phyloP scores from a whole-genome alignment of 2,797 vertebrate genomes.

The Scolopax rusticola region DNA sequence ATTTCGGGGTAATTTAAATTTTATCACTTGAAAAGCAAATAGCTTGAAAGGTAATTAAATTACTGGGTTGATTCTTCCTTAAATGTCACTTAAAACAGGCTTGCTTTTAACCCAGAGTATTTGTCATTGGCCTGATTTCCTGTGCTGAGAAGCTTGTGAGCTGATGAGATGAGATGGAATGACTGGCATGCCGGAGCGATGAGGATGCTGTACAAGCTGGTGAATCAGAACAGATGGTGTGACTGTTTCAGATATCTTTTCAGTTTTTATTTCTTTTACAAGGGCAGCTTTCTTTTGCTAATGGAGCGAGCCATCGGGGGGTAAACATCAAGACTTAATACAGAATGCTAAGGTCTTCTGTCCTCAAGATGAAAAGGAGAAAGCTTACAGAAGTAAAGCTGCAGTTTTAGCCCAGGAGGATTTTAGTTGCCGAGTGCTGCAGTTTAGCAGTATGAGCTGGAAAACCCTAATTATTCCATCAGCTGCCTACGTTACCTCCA shows the following conservation, averaged over 20 bases:
- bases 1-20: background rate
- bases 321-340: conserved; percentile 26
- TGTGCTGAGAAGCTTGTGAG: background rate
- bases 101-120: conserved; percentile 11
- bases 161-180: conserved; percentile 10
- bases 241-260: conserved; percentile 42
- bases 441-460: background rate
- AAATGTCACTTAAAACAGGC: conserved; percentile 9
- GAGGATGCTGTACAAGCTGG: conserved; percentile 14
- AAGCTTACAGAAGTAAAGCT: conserved; percentile 25
- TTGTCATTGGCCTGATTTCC: conserved; percentile 31
- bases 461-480: conserved; percentile 25
- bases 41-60: background rate
- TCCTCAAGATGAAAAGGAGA: conserved; percentile 19
- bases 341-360: background rate
- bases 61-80: conserved; percentile 9
- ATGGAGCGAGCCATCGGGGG: background rate
- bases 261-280: conserved; percentile 23
- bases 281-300: conserved; percentile 16
- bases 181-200: conserved; percentile 18
- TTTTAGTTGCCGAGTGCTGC: conserved; percentile 12
- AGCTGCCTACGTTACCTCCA: background rate
- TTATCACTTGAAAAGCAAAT: background rate
- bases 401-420: conserved; percentile 17
- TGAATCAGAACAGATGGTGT: conserved; percentile 58